Evolutionary conservation across 2,113 vertebrate genomes (phyloP).

Genomic region (Myanophis thanlyinensis): DNA sequence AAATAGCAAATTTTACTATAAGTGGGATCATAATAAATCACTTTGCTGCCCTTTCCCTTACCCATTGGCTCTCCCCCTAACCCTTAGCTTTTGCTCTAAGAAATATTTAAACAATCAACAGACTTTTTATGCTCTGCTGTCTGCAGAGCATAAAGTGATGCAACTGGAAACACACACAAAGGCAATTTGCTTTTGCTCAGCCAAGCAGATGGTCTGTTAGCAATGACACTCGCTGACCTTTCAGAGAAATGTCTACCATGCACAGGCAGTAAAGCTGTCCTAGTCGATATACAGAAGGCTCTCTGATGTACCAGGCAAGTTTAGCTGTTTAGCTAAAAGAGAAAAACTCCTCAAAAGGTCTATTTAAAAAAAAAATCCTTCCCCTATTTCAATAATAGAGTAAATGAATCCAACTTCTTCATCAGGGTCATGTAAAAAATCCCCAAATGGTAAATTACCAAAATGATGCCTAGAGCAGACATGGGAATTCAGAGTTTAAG

Average conservation of each 20-base stretch:
- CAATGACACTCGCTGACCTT: fast-evolving
- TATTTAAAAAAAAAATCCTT: background rate
- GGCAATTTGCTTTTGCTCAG: slow-evolving; percentile 3
- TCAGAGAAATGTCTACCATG: background rate
- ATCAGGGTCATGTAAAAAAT: background rate
- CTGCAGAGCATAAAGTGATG: background rate
- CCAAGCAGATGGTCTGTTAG: background rate
- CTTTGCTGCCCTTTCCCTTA: background rate
- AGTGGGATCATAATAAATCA: background rate
- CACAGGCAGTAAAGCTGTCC: background rate
- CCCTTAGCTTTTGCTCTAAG: background rate
- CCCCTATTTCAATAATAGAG: background rate
- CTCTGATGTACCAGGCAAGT: background rate
- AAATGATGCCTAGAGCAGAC: background rate
- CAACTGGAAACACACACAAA: background rate
- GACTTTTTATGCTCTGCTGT: background rate
- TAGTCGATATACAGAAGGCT: background rate
- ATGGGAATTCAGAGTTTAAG: background rate
- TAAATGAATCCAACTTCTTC: background rate
- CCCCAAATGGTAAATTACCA: background rate
- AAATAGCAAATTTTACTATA: background rate
- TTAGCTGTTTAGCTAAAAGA: background rate
- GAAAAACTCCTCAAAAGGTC: background rate
- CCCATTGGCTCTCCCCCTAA: background rate
- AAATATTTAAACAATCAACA: background rate